Evolutionary conservation across 2,888 invertebrate genomes (phyloP).

Genomic region (Sarcophaga variegata): DNA sequence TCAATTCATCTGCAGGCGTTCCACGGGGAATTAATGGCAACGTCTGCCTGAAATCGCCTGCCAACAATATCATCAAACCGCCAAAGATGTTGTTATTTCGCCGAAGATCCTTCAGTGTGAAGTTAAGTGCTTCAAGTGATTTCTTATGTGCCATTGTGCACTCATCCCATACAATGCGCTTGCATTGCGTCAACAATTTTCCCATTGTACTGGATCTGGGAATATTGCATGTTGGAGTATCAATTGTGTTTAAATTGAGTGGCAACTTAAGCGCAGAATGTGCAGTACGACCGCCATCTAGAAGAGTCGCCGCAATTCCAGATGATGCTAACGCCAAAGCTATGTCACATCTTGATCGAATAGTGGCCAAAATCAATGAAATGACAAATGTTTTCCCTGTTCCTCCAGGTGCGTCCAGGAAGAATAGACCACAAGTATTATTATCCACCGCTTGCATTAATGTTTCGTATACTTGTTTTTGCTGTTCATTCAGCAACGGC

Average conservation of each 20-base stretch:
- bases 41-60: no score
- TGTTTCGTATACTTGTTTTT: slow-evolving; percentile 27
- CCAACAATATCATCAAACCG: no score
- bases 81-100: no score
- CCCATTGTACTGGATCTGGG: slow-evolving; percentile 15
- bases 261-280: slow-evolving; percentile 62
- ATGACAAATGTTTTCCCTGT: neutral
- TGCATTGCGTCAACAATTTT: slow-evolving; percentile 23
- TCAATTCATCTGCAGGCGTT: no score
- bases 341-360: slow-evolving; percentile 17
- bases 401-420: slow-evolving; percentile 1
- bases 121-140: slow-evolving; percentile 41
- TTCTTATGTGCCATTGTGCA: neutral
- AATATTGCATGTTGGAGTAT: slow-evolving; percentile 73
- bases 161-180: slow-evolving; percentile 57
- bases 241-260: slow-evolving; percentile 71
- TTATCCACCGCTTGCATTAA: slow-evolving; percentile 23
- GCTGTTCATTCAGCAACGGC: slow-evolving; percentile 22
- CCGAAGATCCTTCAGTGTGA: no score
- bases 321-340: slow-evolving; percentile 44
- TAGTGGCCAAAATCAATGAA: no score
- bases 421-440: slow-evolving; percentile 17
- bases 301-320: slow-evolving; percentile 45
- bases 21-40: no score
- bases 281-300: slow-evolving; percentile 47